These are phyloP conservation scores for Oscheius sp. DNA, from an alignment of 1,140 invertebrate genomes.

Conservation along the genomic window DNA sequence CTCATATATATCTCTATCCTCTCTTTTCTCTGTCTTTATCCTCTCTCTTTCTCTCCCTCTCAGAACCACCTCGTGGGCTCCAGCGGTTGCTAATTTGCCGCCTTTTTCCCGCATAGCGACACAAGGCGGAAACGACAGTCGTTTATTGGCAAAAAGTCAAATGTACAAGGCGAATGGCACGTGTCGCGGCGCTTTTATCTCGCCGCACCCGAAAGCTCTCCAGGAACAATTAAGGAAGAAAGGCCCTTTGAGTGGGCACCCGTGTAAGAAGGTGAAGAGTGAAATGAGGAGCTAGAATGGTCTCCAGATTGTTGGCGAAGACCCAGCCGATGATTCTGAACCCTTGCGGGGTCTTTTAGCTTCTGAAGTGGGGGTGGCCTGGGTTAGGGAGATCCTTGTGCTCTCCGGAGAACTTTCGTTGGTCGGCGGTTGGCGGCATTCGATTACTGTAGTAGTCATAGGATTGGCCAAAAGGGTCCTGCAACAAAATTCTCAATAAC, in stretches of 20 bases:
- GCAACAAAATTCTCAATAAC: neutral
- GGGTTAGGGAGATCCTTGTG: conserved; percentile 13
- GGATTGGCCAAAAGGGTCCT: neutral
- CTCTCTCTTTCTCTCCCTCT: too few species aligned
- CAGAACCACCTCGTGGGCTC: too few species aligned
- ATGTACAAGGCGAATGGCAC: neutral
- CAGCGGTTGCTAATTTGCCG: too few species aligned
- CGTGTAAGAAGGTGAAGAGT: too few species aligned
- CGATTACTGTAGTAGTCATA: neutral
- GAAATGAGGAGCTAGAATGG: conserved; percentile 8
- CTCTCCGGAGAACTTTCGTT: conserved; percentile 1
- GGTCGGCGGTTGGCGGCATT: neutral
- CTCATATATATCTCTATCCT: too few species aligned
- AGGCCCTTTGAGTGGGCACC: neutral
- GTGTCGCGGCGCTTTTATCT: neutral
- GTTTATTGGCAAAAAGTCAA: neutral
- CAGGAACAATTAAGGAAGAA: too few species aligned
- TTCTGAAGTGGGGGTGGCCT: neutral
- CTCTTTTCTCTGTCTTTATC: too few species aligned
- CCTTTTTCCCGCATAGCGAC: too few species aligned
- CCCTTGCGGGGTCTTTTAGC: neutral
- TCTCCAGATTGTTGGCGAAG: conserved; percentile 27
- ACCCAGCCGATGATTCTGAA: conserved; percentile 10
- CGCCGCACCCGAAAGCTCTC: neutral
- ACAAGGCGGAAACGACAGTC: too few species aligned